phyloP scores from a whole-genome alignment of 2,113 vertebrate species.

The Heterotis niloticus region DNA sequence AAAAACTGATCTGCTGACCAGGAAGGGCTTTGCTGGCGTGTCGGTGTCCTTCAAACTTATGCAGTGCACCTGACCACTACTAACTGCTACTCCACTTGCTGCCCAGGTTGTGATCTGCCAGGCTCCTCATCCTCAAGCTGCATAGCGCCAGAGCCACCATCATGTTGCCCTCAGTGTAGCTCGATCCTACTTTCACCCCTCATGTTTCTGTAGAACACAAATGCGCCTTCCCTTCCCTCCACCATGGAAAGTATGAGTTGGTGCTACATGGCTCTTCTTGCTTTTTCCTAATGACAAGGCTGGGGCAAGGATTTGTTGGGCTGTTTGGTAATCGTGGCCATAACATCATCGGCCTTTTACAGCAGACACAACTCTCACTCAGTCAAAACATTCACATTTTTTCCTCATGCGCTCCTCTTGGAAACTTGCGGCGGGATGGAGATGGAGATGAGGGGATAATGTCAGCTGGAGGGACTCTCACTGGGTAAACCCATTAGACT shows the following conservation, averaged over 20 bases:
- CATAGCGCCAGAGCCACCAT: too few species aligned
- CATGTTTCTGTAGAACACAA: neutral
- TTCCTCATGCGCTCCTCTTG: neutral
- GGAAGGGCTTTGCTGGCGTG: too few species aligned
- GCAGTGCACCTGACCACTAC: too few species aligned
- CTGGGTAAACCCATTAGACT: neutral
- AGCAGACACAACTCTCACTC: neutral
- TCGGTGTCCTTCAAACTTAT: too few species aligned
- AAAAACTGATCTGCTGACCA: too few species aligned
- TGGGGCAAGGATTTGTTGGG: neutral
- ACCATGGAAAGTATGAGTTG: neutral
- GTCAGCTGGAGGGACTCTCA: neutral
- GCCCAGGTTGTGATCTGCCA: too few species aligned
- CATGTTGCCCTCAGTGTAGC: neutral
- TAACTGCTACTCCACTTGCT: too few species aligned
- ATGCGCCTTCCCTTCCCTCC: neutral
- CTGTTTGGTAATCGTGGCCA: neutral
- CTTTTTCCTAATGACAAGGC: neutral
- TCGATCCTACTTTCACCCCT: neutral
- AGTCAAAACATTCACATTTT: conserved; percentile 10
- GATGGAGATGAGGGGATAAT: too few species aligned
- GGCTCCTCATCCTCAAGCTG: too few species aligned
- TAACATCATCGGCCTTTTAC: too few species aligned
- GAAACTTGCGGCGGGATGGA: neutral
- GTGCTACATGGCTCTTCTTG: neutral